These are phyloP conservation scores for Drosophila miranda DNA, from an alignment of 1,140 invertebrate species.

Conservation along the genomic window DNA sequence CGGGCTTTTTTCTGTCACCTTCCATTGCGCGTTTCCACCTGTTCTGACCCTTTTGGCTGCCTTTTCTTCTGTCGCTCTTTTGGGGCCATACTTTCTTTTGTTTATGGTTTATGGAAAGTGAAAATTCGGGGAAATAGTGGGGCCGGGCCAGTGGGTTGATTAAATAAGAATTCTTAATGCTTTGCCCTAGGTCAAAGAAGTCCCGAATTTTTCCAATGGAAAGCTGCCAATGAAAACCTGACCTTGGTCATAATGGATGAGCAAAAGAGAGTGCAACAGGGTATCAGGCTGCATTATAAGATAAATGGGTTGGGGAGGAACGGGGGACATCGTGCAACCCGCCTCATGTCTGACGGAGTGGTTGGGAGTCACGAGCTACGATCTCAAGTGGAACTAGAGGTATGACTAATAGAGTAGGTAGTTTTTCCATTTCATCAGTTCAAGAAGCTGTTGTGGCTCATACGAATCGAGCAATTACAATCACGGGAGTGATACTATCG, in stretches of 20 bases:
- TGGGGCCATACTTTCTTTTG: conserved; percentile 33
- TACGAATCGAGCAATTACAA: no score
- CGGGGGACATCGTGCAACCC: no score
- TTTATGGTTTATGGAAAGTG: conserved; percentile 37
- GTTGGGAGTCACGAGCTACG: no score
- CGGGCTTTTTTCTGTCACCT: conserved; percentile 22
- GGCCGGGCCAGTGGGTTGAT: conserved; percentile 2
- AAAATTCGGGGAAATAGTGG: conserved; percentile 2
- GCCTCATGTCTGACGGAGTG: no score
- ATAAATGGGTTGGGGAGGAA: no score
- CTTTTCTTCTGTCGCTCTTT: conserved; percentile 7
- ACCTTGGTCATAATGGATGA: conserved; percentile 14
- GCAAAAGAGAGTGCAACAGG: neutral
- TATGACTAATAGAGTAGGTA: no score
- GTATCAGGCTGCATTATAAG: neutral
- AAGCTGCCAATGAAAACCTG: conserved; percentile 42
- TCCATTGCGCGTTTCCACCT: neutral
- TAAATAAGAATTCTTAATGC: conserved; percentile 23
- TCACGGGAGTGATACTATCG: no score
- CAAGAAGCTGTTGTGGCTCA: no score
- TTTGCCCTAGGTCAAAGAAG: conserved; percentile 28
- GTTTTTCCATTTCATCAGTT: no score
- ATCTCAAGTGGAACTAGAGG: no score
- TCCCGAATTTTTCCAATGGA: conserved; percentile 18
- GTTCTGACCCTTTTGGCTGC: conserved; percentile 45